Percentiles rank a stretch among this genome's conserved stretches.
Evolutionary conservation across 2,888 invertebrate genomes (phyloP).

Genomic region (Ornithoptera priamus): DNA sequence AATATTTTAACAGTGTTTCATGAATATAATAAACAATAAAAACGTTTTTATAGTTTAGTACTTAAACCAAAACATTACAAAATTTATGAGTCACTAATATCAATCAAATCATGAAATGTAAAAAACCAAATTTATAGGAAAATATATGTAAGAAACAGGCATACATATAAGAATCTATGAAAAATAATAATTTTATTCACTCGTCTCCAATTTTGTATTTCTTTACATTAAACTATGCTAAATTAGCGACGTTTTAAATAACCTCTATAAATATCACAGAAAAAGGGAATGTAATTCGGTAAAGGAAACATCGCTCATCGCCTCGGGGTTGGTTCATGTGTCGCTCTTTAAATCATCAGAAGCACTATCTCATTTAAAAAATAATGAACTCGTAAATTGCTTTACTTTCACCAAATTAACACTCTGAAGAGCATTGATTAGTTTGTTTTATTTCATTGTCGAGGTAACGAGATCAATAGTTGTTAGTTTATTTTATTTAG

Average conservation of each 20-base stretch:
- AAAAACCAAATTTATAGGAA: too few species aligned
- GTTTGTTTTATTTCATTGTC: constrained; percentile 18
- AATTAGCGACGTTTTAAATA: constrained; percentile 3
- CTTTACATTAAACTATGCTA: background rate
- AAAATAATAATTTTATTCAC: too few species aligned
- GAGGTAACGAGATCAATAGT: constrained; percentile 11
- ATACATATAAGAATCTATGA: too few species aligned
- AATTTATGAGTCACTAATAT: too few species aligned
- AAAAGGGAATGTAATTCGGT: background rate
- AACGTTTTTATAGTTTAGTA: background rate
- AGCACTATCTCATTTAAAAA: constrained; percentile 31
- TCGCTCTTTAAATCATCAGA: constrained; percentile 20
- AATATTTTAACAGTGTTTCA: background rate
- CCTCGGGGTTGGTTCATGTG: constrained; percentile 16
- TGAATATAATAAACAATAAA: background rate
- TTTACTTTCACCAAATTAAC: constrained; percentile 33
- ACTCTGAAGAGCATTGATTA: constrained; percentile 22
- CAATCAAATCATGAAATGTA: too few species aligned
- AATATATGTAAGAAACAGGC: too few species aligned
- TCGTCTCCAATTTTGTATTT: too few species aligned
- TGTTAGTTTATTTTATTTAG: constrained; percentile 2
- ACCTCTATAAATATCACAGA: background rate
- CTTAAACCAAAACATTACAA: background rate
- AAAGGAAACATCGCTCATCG: constrained; percentile 6
- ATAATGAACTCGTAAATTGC: constrained; percentile 32